Evolutionary conservation across 2,888 invertebrate species (phyloP).

Genomic region (Celastrina argiolus): DNA sequence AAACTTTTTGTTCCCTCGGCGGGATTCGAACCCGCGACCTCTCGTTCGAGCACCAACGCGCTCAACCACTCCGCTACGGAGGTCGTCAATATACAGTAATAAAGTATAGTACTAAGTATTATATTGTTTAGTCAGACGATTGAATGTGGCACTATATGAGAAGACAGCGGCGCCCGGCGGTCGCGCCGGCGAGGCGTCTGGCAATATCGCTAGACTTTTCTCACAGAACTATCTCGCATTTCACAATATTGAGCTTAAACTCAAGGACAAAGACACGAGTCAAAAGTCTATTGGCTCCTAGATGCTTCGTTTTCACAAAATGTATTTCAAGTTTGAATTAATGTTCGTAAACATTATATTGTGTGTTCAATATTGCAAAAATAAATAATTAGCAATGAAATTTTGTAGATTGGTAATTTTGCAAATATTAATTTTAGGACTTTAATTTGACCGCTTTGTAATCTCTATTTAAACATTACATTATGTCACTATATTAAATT

Average conservation of each 20-base stretch:
- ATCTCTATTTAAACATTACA: not conserved
- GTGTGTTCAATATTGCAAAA: no score
- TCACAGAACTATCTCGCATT: conserved; percentile 31
- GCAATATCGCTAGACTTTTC: conserved; percentile 35
- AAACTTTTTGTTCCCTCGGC: not conserved
- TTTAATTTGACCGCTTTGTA: no score
- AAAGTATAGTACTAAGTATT: not conserved
- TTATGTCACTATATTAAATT: no score
- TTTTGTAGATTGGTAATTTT: no score
- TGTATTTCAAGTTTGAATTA: no score
- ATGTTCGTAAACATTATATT: no score
- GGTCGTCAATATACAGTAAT: not conserved
- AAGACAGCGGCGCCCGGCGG: conserved; percentile 46
- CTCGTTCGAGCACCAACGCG: no score
- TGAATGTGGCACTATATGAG: conserved; percentile 28
- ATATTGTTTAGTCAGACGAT: conserved; percentile 3
- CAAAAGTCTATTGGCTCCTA: not conserved
- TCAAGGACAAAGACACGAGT: conserved; percentile 29
- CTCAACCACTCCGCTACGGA: no score
- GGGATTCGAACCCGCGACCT: no score
- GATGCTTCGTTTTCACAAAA: no score
- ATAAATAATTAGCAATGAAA: no score
- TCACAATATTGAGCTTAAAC: conserved; percentile 30
- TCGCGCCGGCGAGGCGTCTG: conserved; percentile 51
- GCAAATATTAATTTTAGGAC: no score